Evolutionary conservation across 2,113 vertebrate genomes (phyloP).

Genomic region (Psophia crepitans): DNA sequence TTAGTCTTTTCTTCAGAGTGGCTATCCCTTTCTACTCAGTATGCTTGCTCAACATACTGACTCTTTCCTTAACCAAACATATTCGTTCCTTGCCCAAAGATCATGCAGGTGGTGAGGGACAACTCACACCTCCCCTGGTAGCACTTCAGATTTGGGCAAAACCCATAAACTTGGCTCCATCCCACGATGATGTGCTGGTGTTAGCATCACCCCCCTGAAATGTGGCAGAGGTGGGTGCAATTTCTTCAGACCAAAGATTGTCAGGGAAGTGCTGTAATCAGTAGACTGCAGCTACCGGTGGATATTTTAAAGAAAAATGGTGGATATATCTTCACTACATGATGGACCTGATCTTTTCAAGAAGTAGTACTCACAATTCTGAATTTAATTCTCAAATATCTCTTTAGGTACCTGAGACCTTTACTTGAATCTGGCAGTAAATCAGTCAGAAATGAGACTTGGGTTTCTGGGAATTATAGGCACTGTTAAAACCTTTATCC

Average conservation of each 20-base stretch:
- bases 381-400: background rate
- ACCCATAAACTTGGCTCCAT: background rate
- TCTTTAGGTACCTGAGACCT: background rate
- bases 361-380: background rate
- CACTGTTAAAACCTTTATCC: background rate
- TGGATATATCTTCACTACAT: background rate
- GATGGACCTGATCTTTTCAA: background rate
- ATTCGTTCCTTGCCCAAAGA: background rate
- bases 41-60: background rate
- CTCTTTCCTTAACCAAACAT: background rate
- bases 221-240: background rate
- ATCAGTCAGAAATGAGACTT: background rate
- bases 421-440: background rate
- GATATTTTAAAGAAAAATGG: background rate
- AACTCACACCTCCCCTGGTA: background rate
- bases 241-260: background rate
- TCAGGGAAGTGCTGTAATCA: background rate
- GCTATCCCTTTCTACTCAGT: background rate
- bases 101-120: background rate
- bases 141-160: background rate
- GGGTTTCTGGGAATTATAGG: background rate
- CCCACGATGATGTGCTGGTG: accelerated
- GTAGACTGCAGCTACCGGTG: background rate
- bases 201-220: background rate
- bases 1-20: background rate